A percentile compares a stretch with the other conserved stretches of the same genome.
Conservation (phyloP, 2,888 invertebrate genomes). For the Tortricodes alternella region DNA sequence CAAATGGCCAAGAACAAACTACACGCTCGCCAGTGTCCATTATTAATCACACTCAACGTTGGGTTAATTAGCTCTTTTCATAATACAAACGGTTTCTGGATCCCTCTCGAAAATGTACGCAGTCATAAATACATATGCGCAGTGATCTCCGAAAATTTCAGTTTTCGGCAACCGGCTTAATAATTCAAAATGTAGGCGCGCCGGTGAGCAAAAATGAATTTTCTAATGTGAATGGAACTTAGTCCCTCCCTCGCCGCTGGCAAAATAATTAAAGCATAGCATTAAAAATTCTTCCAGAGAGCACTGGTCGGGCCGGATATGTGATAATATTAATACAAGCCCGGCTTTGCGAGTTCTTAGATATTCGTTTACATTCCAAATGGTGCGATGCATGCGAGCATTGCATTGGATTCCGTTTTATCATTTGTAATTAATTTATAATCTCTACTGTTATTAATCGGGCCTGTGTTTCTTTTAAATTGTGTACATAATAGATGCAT, state of each 20-base stretch:
- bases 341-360: constrained; percentile 52
- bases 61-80: constrained; percentile 78
- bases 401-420: constrained; percentile 4
- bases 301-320: constrained; percentile 72
- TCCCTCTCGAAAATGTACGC: constrained; percentile 70
- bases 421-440: constrained; percentile 17
- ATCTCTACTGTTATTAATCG: constrained; percentile 5
- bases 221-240: constrained; percentile 82
- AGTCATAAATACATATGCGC: constrained; percentile 71
- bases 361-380: constrained; percentile 48
- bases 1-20: constrained; percentile 44
- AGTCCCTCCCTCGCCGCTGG: constrained; percentile 58
- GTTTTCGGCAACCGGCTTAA: constrained; percentile 72
- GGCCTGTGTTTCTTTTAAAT: neutral
- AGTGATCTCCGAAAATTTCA: constrained; percentile 76
- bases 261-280: constrained; percentile 81
- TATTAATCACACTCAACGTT: constrained; percentile 54
- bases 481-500: no score
- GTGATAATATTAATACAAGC: constrained; percentile 79
- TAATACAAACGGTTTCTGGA: constrained; percentile 74
- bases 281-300: constrained; percentile 81
- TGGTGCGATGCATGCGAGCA: constrained; percentile 31
- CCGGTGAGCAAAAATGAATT: constrained; percentile 74
- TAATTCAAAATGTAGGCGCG: constrained; percentile 59
- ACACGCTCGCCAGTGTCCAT: constrained; percentile 46